Base-by-base conservation (phyloP, 2,113 vertebrate genomes). In the Leptobrachium ailaonicum region DNA sequence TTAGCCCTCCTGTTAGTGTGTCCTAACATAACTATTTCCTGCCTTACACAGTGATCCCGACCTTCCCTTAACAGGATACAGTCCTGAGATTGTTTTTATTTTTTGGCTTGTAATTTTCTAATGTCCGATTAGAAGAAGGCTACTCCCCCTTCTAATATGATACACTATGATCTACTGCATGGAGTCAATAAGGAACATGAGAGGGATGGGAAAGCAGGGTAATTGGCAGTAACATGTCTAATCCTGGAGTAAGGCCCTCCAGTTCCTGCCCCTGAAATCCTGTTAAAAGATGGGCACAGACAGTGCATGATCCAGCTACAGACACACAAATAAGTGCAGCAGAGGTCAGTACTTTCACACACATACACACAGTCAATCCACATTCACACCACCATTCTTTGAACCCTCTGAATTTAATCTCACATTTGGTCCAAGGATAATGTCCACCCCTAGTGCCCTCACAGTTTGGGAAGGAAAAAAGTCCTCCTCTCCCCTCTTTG, bases 261-360 rank as follows among this genome's bases (percentile, higher is more conserved):
- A 41, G 5, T 66, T 40, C 11, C 58, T 66, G 3, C 41, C 14
- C n/a, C 43, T 50, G 47, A 8, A 68, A 20, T 12, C 9, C 12
- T 68, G 44, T 32, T 3, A n/a, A 11, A 3, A 47, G 44, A 12
- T 4, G 70, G 47, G 70, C 63, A 66, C 10, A 62, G 32, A 64
- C 56, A 71, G 58, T 79, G 40, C 41, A 80, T 73, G 45, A 67
- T 56, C n/a, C 63, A 45, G 56, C 13, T 72, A 73, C 10, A 66
- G 13, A 79, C 62, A 73, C 70, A 72, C 44, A 78, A 53, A 54
- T 63, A 73, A 80, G 78, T 80, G 71, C 78, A 73, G 70, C 7
- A 42, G 6, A 54, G 71, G 63, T 63, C 41, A 11, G 11, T 60
- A 45, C 42, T 2, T 58, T 9, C 40, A 58, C 70, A 80, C 56